A percentile compares a stretch with the other conserved stretches of the same genome.
Conservation (phyloP, 2,113 vertebrate species). For the Rousettus leschenaultii region DNA sequence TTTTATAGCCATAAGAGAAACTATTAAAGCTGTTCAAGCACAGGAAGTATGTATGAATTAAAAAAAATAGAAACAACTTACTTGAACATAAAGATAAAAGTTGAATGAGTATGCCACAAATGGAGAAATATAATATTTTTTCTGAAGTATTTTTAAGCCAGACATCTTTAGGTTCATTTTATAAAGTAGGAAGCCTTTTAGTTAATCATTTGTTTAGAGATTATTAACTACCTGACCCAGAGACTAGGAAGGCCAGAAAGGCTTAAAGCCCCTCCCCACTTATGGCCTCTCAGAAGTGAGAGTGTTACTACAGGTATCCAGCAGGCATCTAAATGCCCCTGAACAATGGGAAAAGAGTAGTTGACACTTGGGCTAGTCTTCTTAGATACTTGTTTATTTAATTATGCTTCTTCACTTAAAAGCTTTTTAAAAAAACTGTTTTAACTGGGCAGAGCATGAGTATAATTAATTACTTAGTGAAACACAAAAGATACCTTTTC, state of each 20-base stretch:
- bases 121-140: background rate
- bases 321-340: background rate
- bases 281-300: background rate
- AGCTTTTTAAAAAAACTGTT: background rate
- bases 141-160: background rate
- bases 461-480: background rate
- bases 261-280: background rate
- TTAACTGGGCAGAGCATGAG: background rate
- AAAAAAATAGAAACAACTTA: background rate
- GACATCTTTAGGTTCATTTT: background rate
- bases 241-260: background rate
- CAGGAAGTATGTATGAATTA: background rate
- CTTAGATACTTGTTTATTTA: background rate
- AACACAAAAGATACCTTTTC: background rate
- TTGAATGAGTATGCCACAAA: background rate
- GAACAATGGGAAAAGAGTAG: background rate
- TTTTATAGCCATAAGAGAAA: constrained; percentile 13
- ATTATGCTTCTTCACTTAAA: background rate
- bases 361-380: background rate
- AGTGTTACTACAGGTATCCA: fast-evolving
- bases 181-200: background rate
- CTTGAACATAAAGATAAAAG: background rate
- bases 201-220: background rate
- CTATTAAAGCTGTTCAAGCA: background rate
- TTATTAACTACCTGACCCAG: background rate